Conservation (phyloP, 2,113 vertebrate species). For the Ondatra zibethicus region DNA sequence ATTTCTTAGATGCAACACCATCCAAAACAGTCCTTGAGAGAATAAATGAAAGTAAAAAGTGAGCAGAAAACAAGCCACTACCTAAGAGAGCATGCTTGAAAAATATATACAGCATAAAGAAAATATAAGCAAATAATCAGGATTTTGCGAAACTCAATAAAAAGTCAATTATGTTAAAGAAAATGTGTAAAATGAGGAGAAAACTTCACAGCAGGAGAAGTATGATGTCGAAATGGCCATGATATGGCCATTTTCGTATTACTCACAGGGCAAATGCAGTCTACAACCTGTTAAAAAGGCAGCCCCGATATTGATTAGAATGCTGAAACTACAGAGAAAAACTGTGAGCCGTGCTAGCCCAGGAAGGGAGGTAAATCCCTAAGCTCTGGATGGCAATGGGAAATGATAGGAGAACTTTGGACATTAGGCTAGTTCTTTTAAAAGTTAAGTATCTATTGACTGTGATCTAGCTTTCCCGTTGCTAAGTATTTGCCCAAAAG, state of each 20-base stretch:
- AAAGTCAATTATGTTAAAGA: not conserved
- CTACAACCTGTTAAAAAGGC: not conserved
- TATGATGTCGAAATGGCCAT: not conserved
- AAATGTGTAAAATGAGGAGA: not conserved
- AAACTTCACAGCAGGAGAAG: not conserved
- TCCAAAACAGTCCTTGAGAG: not conserved
- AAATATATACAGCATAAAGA: not conserved
- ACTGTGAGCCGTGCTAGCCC: accelerated
- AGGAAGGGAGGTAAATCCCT: not conserved
- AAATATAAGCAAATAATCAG: not conserved
- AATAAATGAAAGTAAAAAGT: not conserved
- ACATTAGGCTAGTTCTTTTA: not conserved
- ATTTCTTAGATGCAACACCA: not conserved
- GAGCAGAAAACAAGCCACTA: not conserved
- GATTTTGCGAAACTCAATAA: not conserved
- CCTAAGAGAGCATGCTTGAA: not conserved
- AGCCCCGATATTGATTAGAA: not conserved
- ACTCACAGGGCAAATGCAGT: not conserved
- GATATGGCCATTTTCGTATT: not conserved
- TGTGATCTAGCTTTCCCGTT: not conserved
- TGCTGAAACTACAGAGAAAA: not conserved
- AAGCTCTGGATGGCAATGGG: not conserved
- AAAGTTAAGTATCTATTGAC: not conserved
- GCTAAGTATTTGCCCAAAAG: not conserved
- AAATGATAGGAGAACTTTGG: not conserved